Base-by-base conservation (phyloP, 2,113 vertebrate genomes). In the Oreocharis arfaki region DNA sequence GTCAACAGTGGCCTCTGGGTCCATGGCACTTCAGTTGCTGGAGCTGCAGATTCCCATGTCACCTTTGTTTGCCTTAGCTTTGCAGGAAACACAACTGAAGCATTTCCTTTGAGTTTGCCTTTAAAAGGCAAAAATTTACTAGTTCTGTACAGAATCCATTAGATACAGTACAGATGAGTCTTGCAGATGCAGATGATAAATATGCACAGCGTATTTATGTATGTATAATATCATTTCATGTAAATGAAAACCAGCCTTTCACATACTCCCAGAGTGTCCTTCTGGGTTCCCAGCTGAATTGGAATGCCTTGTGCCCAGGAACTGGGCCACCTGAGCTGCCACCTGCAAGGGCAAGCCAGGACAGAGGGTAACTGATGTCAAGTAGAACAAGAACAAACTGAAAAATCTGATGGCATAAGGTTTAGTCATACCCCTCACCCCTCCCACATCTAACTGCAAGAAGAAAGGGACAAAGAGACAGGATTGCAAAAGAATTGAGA, bases 151-250 rank as follows among this genome's bases (percentile, higher is more conserved):
- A 78, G 42, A 53, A 75, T 60, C 56, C 68, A 52, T 73, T 68
- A 87, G 44, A 82, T 64, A 75, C 56, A 67, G 87, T 70, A 92
- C 42, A 69, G 47, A 87, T 5, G 16, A 37, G 32, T 52, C 61
- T 82, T 75, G 30, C 87, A 91, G 85, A 83, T 79, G 67, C 49
- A 76, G 44, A 79, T 80, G 53, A 84, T 84, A 97, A 91, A 82
- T 75, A 91, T 63, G 52, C 60, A 70, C 20, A 68, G 21, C 1
- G 1, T 81, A 87, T 75, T 93, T 91, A 70, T 81, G 60, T 35
- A 52, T 42, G 28, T 57, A 70, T 37, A 92, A 76, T 76, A 69
- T 16, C 32, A 87, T 84, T 47, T 92, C 37, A 84, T 89, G 33
- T 59, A 68, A 87, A 84, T 52, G 37, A 63, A 96, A 84, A 16